Conservation (phyloP, 2,888 invertebrate species). For the Dolichopus griseipennis region DNA sequence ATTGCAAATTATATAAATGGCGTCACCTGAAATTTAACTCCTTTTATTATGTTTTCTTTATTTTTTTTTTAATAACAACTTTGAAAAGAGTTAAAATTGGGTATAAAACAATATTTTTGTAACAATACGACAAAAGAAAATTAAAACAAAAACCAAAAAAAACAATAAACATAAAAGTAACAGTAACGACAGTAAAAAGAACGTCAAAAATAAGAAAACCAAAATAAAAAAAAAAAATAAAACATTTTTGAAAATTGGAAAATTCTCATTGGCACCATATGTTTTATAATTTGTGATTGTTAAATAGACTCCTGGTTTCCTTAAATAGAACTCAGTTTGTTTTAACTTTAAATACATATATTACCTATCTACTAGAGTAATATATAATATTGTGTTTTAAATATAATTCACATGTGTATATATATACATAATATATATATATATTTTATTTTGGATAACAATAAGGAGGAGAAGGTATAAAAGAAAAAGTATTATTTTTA, state of each 20-base stretch:
- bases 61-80: background rate
- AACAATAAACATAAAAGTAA: background rate
- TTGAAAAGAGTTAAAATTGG: background rate
- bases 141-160: background rate
- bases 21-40: conserved; percentile 9
- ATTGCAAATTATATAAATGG: conserved; percentile 7
- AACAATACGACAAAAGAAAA: background rate
- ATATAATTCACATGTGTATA: no score
- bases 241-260: background rate
- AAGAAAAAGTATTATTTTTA: no score
- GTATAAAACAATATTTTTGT: background rate
- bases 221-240: background rate
- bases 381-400: no score
- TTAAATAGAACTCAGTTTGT: background rate
- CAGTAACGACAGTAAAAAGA: background rate
- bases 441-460: no score
- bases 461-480: no score
- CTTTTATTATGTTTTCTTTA: background rate
- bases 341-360: background rate
- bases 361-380: no score
- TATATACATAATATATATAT: no score
- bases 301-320: conserved; percentile 30
- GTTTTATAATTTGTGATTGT: conserved; percentile 44
- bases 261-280: conserved; percentile 43
- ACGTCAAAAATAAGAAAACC: background rate